Evolutionary conservation across 2,797 vertebrate species (phyloP).

Genomic region (Artibeus lituratus): DNA sequence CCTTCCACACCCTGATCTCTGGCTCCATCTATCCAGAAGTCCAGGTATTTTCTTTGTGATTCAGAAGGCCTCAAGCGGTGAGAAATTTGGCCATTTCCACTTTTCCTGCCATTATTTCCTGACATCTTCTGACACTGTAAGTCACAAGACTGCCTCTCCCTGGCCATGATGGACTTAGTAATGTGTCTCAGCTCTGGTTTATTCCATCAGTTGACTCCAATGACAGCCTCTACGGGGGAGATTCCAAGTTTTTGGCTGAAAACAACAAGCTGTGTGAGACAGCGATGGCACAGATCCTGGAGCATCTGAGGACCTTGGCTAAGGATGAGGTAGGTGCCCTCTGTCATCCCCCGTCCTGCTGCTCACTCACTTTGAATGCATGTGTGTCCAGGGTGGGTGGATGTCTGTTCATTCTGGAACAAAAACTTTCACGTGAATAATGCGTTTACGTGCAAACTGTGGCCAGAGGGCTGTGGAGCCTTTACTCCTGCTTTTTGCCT

Average conservation of each 20-base stretch:
- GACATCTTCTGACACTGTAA: neutral
- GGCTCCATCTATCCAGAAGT: neutral
- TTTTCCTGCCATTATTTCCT: neutral
- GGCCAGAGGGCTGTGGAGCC: neutral
- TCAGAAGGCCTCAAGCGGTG: neutral
- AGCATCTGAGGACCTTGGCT: constrained; percentile 93
- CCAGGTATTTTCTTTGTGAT: neutral
- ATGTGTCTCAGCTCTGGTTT: neutral
- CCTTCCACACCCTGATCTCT: neutral
- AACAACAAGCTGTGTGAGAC: constrained; percentile 96
- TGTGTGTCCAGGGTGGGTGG: rapidly evolving
- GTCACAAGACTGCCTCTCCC: neutral
- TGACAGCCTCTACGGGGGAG: constrained; percentile 95
- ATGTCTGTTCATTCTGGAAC: neutral
- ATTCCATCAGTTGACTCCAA: constrained; percentile 93
- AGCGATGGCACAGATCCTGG: constrained; percentile 93
- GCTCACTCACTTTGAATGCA: neutral
- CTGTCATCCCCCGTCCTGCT: neutral
- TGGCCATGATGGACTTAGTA: neutral
- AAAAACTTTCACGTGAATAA: neutral
- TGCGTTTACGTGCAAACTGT: neutral
- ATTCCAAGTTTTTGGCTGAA: constrained; percentile 95
- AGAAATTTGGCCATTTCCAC: neutral
- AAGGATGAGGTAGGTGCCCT: constrained; percentile 90
- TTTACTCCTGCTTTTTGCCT: neutral